phyloP scores from a whole-genome alignment of 2,113 vertebrate species.

The Chroicocephalus ridibundus region DNA sequence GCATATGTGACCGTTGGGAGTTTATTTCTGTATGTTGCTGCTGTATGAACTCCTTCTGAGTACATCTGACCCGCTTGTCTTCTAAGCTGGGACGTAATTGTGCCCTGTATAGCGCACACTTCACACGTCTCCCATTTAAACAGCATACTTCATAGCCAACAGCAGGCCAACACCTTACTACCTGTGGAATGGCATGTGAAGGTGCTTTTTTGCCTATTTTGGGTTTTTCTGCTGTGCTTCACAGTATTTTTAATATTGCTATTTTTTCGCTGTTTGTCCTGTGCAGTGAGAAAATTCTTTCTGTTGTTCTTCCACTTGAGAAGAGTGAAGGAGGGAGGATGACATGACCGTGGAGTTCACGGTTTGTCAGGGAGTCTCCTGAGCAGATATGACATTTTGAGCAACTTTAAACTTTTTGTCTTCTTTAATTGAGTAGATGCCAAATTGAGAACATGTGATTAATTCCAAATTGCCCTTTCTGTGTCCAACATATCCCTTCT shows the following conservation, averaged over 20 bases:
- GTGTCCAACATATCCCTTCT: not conserved
- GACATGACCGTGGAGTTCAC: not conserved
- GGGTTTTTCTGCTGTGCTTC: not conserved
- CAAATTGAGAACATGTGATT: not conserved
- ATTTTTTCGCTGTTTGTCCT: not conserved
- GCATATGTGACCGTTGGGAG: accelerated
- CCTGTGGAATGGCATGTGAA: not conserved
- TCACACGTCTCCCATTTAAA: not conserved
- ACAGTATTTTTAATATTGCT: not conserved
- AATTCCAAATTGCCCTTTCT: not conserved
- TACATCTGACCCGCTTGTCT: accelerated
- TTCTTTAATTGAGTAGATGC: not conserved
- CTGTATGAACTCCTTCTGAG: not conserved
- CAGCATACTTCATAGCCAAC: not conserved
- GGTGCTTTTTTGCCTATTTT: not conserved
- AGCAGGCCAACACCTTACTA: not conserved
- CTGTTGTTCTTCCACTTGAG: not conserved
- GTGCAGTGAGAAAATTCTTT: not conserved
- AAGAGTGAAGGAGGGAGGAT: not conserved
- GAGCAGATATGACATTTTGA: not conserved
- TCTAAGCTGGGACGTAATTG: not conserved
- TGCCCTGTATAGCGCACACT: not conserved
- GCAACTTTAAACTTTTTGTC: not conserved
- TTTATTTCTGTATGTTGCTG: not conserved
- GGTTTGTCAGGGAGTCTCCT: not conserved